Evolutionary conservation across 2,888 invertebrate species (phyloP).

Genomic region (Torymus auratus): DNA sequence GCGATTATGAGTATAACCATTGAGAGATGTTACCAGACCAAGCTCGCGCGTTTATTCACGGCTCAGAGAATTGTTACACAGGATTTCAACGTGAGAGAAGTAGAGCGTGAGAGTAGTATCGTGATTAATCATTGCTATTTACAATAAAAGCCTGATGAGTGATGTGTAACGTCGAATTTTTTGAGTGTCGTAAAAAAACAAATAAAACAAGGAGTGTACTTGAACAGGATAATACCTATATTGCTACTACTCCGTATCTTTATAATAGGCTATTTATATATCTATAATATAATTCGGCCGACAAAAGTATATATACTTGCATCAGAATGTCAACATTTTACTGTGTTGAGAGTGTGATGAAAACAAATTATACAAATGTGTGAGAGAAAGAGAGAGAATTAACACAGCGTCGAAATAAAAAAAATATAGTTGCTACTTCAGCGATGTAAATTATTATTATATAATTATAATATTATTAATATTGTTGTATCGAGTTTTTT

Average conservation of each 20-base stretch:
- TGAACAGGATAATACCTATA: constrained; percentile 30
- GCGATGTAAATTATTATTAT: constrained; percentile 75
- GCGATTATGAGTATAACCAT: constrained; percentile 43
- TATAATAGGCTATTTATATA: constrained; percentile 47
- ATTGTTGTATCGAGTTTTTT: constrained; percentile 65
- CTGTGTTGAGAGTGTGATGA: constrained; percentile 55
- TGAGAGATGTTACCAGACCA: constrained; percentile 56
- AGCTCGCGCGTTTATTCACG: constrained; percentile 40
- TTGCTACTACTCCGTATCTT: constrained; percentile 51
- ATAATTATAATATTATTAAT: constrained; percentile 48
- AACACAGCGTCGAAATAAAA: constrained; percentile 70
- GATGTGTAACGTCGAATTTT: constrained; percentile 40
- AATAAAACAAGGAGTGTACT: constrained; percentile 11
- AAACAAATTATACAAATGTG: constrained; percentile 66
- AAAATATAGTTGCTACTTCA: constrained; percentile 73
- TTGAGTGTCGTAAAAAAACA: constrained; percentile 27
- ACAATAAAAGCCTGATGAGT: constrained; percentile 20
- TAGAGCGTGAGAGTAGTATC: too few species aligned
- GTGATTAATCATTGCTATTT: constrained; percentile 21
- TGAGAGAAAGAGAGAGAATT: constrained; percentile 65
- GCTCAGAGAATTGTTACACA: constrained; percentile 41
- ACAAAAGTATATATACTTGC: constrained; percentile 55
- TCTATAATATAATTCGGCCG: constrained; percentile 45
- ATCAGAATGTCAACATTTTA: constrained; percentile 40
- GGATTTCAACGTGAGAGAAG: not conserved